Base-by-base conservation (phyloP, 2,888 invertebrate species). In the Agrenia bidenticulata region DNA sequence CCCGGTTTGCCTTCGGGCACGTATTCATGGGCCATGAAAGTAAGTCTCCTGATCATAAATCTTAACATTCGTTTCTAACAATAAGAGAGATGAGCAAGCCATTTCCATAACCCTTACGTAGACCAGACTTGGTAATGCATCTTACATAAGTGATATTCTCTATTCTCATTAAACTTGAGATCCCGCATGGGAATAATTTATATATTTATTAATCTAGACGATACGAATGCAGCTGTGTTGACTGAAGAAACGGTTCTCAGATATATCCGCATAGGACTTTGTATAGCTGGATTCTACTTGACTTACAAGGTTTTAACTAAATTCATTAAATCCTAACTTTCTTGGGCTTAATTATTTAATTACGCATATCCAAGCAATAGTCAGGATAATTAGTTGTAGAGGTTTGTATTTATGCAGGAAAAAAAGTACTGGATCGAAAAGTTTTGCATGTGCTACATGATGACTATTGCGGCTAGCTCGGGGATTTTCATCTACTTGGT, bases 401-500 rank as follows among this genome's bases (percentile, higher is more conserved):
- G 11, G 13, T 23, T 45, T 54, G 15, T 57, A 11, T 32, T 17
- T 57, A n/a, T 53, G n/a, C 60, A 72, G 71, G 69, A 69, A 50
- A 72, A 69, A 23, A 60, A 67, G 50, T 58, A 65, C 37, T 72
- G 72, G 72, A 65, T 72, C 61, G 65, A 65, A 21, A 67, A 64
- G 19, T 69, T 66, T 67, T 72, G 69, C 53, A 49, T 72, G 15
- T 66, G 63, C 1, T 72, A 72, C 24, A 45, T 67, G 15, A 51
- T 21, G 1, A 51, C 57, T 1, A 51, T 67, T 17, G 62, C 53
- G 2, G 37, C 66, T 13, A 69, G 67, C 15, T 37, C 56, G 19
- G 67, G 67, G 17, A 63, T 69, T 26, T 69, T 66, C 39, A 37
- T 69, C 13, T 72, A 72, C 57, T 63, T 67, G 50, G 39, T 69